Percentiles rank a stretch among this genome's conserved stretches.
Evolutionary conservation across 2,797 vertebrate genomes (phyloP).

Genomic region (Microchirus variegatus): DNA sequence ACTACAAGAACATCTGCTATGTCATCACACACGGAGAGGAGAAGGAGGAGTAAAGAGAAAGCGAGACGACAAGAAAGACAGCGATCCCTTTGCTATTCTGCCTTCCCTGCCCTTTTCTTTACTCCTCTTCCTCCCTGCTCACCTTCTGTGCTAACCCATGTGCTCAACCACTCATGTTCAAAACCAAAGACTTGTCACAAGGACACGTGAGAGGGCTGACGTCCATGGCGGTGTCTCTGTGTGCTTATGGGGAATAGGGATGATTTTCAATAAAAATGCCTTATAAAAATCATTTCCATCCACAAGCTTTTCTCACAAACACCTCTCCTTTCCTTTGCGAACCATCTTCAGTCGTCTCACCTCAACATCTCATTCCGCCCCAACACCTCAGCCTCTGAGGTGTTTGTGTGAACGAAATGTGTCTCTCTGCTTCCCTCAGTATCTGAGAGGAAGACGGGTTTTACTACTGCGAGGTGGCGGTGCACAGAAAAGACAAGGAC

Average conservation of each 20-base stretch:
- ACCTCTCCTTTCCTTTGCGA: constrained; percentile 42
- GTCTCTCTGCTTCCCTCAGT: constrained; percentile 21
- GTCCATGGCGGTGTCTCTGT: constrained; percentile 64
- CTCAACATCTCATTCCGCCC: constrained; percentile 33
- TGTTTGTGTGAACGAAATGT: constrained; percentile 24
- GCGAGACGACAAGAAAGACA: constrained; percentile 59
- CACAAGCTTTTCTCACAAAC: constrained; percentile 59
- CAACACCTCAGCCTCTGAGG: constrained; percentile 27
- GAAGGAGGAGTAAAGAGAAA: constrained; percentile 87
- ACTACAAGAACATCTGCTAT: constrained; percentile 94
- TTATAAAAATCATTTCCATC: constrained; percentile 65
- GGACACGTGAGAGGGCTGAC: constrained; percentile 51
- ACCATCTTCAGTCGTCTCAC: constrained; percentile 47
- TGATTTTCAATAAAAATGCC: constrained; percentile 83
- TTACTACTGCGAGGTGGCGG: neutral
- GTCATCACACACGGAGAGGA: constrained; percentile 92
- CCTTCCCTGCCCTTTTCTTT: constrained; percentile 52
- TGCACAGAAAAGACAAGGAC: constrained; percentile 48
- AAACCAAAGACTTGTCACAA: constrained; percentile 69
- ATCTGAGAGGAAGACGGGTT: constrained; percentile 15
- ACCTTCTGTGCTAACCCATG: constrained; percentile 61
- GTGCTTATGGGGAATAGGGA: constrained; percentile 77
- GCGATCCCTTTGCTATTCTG: constrained; percentile 73
- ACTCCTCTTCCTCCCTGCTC: constrained; percentile 51
- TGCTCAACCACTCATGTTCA: constrained; percentile 53